Base-by-base conservation (phyloP, 2,888 invertebrate genomes). In the Sinelater perroti region DNA sequence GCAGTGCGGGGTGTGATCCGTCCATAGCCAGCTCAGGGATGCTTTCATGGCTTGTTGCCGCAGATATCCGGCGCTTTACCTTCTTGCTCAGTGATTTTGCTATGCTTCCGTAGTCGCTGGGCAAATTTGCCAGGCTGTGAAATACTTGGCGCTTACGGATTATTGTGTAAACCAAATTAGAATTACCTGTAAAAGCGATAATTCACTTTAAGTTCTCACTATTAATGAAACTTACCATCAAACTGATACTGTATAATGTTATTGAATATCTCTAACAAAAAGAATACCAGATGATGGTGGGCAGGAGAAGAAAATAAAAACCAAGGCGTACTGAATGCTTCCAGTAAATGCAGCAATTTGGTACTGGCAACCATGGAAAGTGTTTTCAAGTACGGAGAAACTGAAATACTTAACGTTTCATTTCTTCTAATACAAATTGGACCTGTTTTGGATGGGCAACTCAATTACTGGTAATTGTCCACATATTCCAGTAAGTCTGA, bases 171-270 rank as follows among this genome's bases (percentile, higher is more conserved):
- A 99, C 95, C 69, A 99, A 84, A 82, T 97, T 98, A 1, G 97
- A 94, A 79, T 99, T 99, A n/a, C 94, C 93, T 91, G 71, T 0
- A 64, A 65, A 24, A 28, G 53, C 36, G 16, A 33, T 10, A 7
- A 33, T 4, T 10, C 16, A 2, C 2, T 8, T 3, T 5, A 30
- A 5, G 3, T 1, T 13, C 5, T 10, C 14, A 11, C 31, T 31
- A 2, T 3, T 17, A 76, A 44, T 8, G 4, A 8, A 44, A 61
- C 82, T 82, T 67, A 85, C 96, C 97, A 79, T 97, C 97, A 79
- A 97, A 97, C 80, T 97, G 97, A 75, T 97, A 97, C 82, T 99
- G 99, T 68, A 99, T 99, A 69, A 99, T 97, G 78, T 99, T 99
- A 80, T 99, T 99, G 81, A 99, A 99, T 75, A 98, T 97, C 83